These are phyloP conservation scores for Lasioglossum villosulum DNA, from an alignment of 2,888 invertebrate genomes.

Conservation along the genomic window DNA sequence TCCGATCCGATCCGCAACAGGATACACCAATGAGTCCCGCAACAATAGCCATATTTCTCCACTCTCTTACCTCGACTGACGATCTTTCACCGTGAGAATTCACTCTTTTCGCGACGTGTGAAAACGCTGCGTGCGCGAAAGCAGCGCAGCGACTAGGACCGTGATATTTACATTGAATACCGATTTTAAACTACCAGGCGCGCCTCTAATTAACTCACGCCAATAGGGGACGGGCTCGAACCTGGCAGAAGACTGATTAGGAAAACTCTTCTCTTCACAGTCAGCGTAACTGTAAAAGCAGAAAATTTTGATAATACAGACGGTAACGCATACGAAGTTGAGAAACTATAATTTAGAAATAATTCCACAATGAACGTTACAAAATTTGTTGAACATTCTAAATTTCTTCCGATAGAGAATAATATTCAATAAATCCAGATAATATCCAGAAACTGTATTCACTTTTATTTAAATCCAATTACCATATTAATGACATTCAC, in stretches of 20 bases:
- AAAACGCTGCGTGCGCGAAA: conserved; percentile 19
- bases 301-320: too few species aligned
- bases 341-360: too few species aligned
- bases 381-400: too few species aligned
- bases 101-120: conserved; percentile 20
- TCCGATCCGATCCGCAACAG: conserved; percentile 1
- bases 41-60: conserved; percentile 38
- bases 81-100: conserved; percentile 37
- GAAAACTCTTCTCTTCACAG: background rate
- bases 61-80: conserved; percentile 26
- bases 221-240: background rate
- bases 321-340: too few species aligned
- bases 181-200: conserved; percentile 18
- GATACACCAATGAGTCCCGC: conserved; percentile 20
- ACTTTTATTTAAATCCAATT: too few species aligned
- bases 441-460: too few species aligned
- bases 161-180: conserved; percentile 35
- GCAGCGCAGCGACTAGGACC: background rate
- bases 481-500: too few species aligned
- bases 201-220: conserved; percentile 18
- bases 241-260: background rate
- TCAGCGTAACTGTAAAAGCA: too few species aligned
- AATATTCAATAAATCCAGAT: too few species aligned
- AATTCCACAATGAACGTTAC: too few species aligned
- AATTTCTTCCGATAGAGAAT: too few species aligned